Base-by-base conservation (phyloP, 2,888 invertebrate species). In the Gasteruption jaculator region DNA sequence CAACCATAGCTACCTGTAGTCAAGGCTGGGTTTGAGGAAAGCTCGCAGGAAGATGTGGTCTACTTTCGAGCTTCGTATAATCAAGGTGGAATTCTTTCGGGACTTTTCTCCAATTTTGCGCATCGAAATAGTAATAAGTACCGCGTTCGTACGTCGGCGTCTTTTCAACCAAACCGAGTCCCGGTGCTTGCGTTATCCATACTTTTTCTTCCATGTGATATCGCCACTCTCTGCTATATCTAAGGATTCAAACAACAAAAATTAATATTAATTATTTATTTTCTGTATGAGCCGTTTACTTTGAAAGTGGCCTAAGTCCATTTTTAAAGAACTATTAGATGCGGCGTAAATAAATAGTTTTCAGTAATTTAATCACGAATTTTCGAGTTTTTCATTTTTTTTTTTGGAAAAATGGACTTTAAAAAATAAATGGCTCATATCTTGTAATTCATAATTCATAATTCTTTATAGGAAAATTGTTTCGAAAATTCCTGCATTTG, bases 71-170 rank as follows among this genome's bases (percentile, higher is more conserved):
- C 79, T 96, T 95, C 77, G 92, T 93, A 80, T 97, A 96, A 77
- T 99, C 97, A 75, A 99, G 80, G 77, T 92, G 89, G 80, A 99
- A 95, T 76, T 97, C 97, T 76, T 96, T 97, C 69, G 94, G 86
- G 71, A 95, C 92, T 81, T 96, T 97, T 72, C 96, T 82, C 97
- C 99, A 99, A 76, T 90, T 95, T 75, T 92, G 90, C 69, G 93
- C 93, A 77, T 99, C 99, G 74, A 99, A 99, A 77, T 95, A 95
- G 78, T 93, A 96, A 78, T 99, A 99, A 64, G 95, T 96, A 76
- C 97, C 97, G 68, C 95, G 83, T 78, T 99, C 97, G 76, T 93
- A 97, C 58, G 91, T 90, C 62, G 85, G 83, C 54, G 93, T 95
- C 76, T 96, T 97, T 73, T 97, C 93, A 60, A 90, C 82, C 68